Percentiles rank a stretch among this genome's conserved stretches.
Conservation (phyloP, 1,140 invertebrate genomes). For the Marisa cornuarietis region DNA sequence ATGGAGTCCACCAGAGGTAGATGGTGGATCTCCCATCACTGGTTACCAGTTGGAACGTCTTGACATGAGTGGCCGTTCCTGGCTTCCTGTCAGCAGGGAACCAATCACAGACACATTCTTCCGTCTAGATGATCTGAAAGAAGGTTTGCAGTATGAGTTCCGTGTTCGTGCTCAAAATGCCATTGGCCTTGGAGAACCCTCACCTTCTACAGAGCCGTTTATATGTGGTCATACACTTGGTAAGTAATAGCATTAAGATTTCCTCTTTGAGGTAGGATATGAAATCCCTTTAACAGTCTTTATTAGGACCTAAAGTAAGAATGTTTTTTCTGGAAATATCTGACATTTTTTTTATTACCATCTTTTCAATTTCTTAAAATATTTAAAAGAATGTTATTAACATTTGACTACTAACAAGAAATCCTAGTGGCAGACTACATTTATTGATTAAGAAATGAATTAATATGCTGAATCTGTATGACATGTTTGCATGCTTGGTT, state of each 20-base stretch:
- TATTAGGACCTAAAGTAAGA: neutral
- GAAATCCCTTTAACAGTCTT: neutral
- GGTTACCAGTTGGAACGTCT: constrained; percentile 79
- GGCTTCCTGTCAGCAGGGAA: constrained; percentile 90
- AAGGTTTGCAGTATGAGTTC: constrained; percentile 94
- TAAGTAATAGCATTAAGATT: constrained; percentile 23
- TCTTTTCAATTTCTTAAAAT: neutral
- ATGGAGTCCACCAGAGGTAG: constrained; percentile 97
- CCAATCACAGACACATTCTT: constrained; percentile 86
- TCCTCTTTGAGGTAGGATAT: neutral
- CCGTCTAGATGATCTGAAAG: constrained; percentile 81
- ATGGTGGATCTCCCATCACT: constrained; percentile 91
- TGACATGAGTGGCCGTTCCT: constrained; percentile 70
- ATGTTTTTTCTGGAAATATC: neutral
- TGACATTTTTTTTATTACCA: neutral
- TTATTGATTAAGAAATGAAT: no score
- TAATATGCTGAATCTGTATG: neutral
- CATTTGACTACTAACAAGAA: neutral
- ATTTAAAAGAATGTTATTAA: neutral
- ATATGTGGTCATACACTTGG: constrained; percentile 85
- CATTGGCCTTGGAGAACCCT: constrained; percentile 95
- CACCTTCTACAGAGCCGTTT: constrained; percentile 53
- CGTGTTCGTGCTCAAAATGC: constrained; percentile 96
- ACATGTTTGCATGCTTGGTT: constrained; percentile 12
- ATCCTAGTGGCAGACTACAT: no score